Evolutionary conservation across 2,888 invertebrate species (phyloP).

Genomic region (Nomada fabriciana): DNA sequence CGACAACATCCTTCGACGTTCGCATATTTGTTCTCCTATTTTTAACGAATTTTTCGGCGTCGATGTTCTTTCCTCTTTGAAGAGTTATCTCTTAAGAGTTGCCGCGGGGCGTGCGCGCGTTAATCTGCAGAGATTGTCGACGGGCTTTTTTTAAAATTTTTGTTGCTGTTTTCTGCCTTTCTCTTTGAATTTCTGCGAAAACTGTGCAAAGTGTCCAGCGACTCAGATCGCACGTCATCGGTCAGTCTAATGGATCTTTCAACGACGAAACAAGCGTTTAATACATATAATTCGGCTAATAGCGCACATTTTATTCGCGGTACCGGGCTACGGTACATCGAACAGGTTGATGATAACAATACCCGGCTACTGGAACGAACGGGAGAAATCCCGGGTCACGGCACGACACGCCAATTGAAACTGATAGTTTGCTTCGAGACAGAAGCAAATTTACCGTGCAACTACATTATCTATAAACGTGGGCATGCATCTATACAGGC

Average conservation of each 20-base stretch:
- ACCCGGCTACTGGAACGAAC: slow-evolving; percentile 40
- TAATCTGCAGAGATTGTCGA: no score
- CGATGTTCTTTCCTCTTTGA: neutral
- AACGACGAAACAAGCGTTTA: neutral
- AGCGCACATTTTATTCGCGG: slow-evolving; percentile 19
- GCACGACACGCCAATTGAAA: slow-evolving; percentile 48
- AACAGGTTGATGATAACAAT: slow-evolving; percentile 34
- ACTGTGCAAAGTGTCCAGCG: no score
- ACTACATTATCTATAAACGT: slow-evolving; percentile 41
- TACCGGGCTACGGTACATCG: slow-evolving; percentile 27
- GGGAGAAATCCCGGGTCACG: slow-evolving; percentile 31
- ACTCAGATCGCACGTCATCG: neutral
- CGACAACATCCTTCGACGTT: neutral
- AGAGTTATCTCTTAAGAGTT: no score
- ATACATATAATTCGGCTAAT: slow-evolving; percentile 32
- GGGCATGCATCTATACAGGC: neutral
- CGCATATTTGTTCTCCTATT: neutral
- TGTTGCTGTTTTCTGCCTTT: no score
- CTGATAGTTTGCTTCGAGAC: slow-evolving; percentile 41
- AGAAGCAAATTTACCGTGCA: slow-evolving; percentile 43
- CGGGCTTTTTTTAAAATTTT: no score
- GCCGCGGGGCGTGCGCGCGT: no score
- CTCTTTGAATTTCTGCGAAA: no score
- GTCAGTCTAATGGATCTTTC: neutral
- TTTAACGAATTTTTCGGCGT: neutral